Evolutionary conservation across 2,888 invertebrate species (phyloP).

Genomic region (Melanostoma mellinum): DNA sequence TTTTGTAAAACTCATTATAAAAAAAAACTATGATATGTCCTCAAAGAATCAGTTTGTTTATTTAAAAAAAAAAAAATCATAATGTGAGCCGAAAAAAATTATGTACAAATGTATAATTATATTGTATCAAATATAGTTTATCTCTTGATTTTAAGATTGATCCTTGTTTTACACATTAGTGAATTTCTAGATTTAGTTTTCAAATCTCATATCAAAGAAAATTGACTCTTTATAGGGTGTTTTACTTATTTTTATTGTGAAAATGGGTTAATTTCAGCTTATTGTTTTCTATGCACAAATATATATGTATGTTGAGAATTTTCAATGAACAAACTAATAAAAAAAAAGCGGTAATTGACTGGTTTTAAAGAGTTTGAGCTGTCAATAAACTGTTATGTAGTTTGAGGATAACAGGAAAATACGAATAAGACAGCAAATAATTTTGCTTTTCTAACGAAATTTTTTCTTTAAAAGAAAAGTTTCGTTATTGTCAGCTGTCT

Average conservation of each 20-base stretch:
- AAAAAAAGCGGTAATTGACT: constrained; percentile 60
- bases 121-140: constrained; percentile 73
- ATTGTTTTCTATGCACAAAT: constrained; percentile 63
- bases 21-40: constrained; percentile 72
- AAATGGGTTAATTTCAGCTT: constrained; percentile 59
- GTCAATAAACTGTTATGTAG: no score
- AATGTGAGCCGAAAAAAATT: constrained; percentile 58
- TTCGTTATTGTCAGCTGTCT: no score
- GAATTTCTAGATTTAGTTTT: constrained; percentile 69
- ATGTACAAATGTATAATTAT: constrained; percentile 69
- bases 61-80: constrained; percentile 53
- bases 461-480: no score
- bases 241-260: constrained; percentile 64
- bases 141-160: constrained; percentile 72
- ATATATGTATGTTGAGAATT: constrained; percentile 10
- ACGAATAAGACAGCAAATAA: no score
- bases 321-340: constrained; percentile 16
- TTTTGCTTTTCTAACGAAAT: no score
- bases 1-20: constrained; percentile 55
- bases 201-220: constrained; percentile 74
- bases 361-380: neutral
- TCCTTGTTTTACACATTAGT: constrained; percentile 72
- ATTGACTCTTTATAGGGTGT: constrained; percentile 75
- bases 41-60: constrained; percentile 70
- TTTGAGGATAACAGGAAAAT: no score